Evolutionary conservation across 2,113 vertebrate species (phyloP).

Genomic region (Ceuthmochares aereus): DNA sequence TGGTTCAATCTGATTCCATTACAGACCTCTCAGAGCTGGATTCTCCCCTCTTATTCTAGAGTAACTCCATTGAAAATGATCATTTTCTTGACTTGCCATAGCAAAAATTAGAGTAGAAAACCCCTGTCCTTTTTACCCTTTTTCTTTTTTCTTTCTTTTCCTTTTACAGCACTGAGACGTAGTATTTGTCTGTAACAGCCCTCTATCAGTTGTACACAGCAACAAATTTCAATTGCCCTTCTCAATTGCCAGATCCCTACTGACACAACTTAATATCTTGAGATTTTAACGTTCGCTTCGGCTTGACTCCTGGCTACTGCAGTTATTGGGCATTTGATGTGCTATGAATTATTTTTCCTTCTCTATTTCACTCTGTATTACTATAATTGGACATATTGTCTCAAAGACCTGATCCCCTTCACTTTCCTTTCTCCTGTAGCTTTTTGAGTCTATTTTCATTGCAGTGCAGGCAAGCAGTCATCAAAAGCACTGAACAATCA

Average conservation of each 20-base stretch:
- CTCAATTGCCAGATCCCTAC: neutral
- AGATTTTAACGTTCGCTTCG: neutral
- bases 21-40: conserved; percentile 27
- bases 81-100: conserved; percentile 9
- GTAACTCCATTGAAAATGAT: conserved; percentile 22
- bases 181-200: neutral
- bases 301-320: neutral
- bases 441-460: neutral
- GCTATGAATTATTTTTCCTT: neutral
- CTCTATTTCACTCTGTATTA: neutral
- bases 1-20: conserved; percentile 64
- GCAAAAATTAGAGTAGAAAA: conserved; percentile 1
- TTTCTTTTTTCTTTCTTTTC: neutral
- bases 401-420: neutral
- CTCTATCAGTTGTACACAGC: neutral
- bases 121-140: neutral
- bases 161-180: neutral
- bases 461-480: neutral
- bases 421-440: neutral
- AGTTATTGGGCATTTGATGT: neutral
- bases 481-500: neutral
- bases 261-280: neutral
- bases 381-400: neutral
- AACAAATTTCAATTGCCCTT: neutral
- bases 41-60: conserved; percentile 11